Percentiles rank a stretch among this genome's conserved stretches.
Conservation (phyloP, 2,113 vertebrate genomes). For the Laticauda colubrina region DNA sequence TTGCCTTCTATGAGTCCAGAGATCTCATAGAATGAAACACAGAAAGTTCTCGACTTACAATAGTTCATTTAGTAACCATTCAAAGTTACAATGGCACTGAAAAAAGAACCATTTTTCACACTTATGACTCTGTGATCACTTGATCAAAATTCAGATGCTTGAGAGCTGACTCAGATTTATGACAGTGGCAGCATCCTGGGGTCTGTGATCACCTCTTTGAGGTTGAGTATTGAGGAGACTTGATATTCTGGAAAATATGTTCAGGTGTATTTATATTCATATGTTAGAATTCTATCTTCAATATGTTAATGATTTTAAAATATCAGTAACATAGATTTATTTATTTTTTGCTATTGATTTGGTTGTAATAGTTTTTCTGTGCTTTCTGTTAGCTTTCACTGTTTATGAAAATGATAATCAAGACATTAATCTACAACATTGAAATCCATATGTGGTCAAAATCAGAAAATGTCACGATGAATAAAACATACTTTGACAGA, state of each 20-base stretch:
- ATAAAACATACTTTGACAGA: neutral
- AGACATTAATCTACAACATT: neutral
- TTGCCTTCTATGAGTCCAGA: neutral
- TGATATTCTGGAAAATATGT: neutral
- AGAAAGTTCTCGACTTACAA: too few species aligned
- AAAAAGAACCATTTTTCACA: too few species aligned
- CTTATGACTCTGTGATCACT: too few species aligned
- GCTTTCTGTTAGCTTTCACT: neutral
- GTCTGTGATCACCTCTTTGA: too few species aligned
- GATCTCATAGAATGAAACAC: neutral
- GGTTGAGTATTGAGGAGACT: neutral
- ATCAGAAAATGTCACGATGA: neutral
- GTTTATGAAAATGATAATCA: neutral
- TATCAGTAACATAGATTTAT: neutral
- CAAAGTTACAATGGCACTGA: too few species aligned
- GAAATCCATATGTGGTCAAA: neutral
- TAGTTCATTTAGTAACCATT: too few species aligned
- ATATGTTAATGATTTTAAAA: neutral
- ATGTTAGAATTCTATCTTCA: too few species aligned
- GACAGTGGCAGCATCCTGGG: too few species aligned
- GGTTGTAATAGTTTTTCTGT: neutral
- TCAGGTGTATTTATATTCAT: neutral
- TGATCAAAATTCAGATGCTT: too few species aligned
- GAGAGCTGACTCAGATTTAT: too few species aligned
- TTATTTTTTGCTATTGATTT: neutral